These are phyloP conservation scores for Climacteris rufus DNA, from an alignment of 2,113 vertebrate genomes.

Conservation along the genomic window DNA sequence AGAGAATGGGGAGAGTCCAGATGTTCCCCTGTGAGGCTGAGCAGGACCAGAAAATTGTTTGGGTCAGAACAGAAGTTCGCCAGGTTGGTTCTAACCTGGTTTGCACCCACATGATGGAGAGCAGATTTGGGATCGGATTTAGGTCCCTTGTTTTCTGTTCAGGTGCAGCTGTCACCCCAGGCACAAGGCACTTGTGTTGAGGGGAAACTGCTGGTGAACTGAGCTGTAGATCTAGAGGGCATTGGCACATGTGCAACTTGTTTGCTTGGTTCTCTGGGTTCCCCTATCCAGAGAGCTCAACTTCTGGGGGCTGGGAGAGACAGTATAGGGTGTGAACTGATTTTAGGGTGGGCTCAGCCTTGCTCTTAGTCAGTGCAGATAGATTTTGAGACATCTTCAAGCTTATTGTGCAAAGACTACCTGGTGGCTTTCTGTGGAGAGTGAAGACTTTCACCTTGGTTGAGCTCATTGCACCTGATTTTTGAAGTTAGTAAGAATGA, in stretches of 20 bases:
- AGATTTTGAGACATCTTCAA: background rate
- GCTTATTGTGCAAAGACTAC: background rate
- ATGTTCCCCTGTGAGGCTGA: background rate
- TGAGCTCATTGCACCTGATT: slow-evolving; percentile 30
- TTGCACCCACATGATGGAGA: background rate
- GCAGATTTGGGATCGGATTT: background rate
- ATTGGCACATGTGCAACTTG: accelerated
- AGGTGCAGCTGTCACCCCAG: background rate
- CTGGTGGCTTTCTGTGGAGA: background rate
- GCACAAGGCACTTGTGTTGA: background rate
- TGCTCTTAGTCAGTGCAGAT: background rate
- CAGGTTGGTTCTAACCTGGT: background rate
- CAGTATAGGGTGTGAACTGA: background rate
- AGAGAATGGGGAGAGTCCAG: background rate
- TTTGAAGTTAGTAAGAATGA: slow-evolving; percentile 22
- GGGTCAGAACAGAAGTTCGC: background rate
- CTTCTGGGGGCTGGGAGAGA: background rate
- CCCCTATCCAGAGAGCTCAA: background rate
- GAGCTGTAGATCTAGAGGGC: background rate
- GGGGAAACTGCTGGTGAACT: background rate
- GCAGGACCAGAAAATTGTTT: background rate
- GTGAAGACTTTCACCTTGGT: background rate
- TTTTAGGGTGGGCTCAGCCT: background rate
- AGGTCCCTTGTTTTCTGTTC: background rate
- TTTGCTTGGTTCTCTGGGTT: background rate